phyloP scores from a whole-genome alignment of 2,113 vertebrate species.

The Ramphastos sulfuratus region DNA sequence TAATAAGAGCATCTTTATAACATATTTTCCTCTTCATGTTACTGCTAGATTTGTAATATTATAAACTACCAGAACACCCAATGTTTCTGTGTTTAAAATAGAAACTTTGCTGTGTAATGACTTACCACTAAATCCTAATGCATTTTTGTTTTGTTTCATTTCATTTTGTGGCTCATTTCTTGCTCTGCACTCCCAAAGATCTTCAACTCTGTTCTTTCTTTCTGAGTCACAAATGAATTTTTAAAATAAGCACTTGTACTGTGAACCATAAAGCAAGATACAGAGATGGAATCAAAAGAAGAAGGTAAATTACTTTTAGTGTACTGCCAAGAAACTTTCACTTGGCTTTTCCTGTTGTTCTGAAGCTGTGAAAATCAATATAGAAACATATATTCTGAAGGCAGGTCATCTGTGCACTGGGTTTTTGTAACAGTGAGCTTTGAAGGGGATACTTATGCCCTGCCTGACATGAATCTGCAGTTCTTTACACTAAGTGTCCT shows the following conservation, averaged over 20 bases:
- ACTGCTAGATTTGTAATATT: constrained; percentile 7
- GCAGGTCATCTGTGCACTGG: constrained; percentile 64
- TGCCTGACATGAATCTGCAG: constrained; percentile 65
- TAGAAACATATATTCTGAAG: constrained; percentile 75
- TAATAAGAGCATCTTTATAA: background rate
- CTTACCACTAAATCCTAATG: constrained; percentile 43
- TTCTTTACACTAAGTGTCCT: constrained; percentile 75
- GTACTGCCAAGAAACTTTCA: constrained; percentile 77
- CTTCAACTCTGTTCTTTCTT: constrained; percentile 47
- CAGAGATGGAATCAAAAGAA: constrained; percentile 76
- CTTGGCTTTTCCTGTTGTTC: constrained; percentile 79
- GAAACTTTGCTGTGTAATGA: constrained; percentile 25
- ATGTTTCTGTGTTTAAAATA: constrained; percentile 43
- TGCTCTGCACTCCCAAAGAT: constrained; percentile 22
- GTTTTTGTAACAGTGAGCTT: constrained; percentile 74
- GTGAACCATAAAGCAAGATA: constrained; percentile 79
- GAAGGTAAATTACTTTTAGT: constrained; percentile 79
- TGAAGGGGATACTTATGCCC: constrained; percentile 73
- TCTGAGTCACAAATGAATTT: constrained; percentile 73
- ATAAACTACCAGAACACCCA: constrained; percentile 5
- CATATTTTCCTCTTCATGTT: background rate
- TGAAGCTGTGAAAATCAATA: constrained; percentile 80
- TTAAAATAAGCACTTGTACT: constrained; percentile 77
- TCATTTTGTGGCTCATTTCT: constrained; percentile 64
- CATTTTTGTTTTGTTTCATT: constrained; percentile 55